Evolutionary conservation across 2,113 vertebrate genomes (phyloP).

Genomic region (Elaphurus davidianus): DNA sequence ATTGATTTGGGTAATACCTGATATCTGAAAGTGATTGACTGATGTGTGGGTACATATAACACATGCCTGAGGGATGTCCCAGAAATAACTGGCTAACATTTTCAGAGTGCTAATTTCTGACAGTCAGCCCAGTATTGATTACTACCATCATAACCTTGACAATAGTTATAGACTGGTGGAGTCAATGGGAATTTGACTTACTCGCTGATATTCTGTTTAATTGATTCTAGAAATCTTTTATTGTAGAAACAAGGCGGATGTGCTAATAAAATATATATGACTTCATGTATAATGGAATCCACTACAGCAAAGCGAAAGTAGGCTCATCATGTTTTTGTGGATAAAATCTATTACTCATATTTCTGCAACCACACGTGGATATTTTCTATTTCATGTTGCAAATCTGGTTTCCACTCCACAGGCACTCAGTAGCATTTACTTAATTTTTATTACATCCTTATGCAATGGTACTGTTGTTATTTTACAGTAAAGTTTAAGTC

Average conservation of each 20-base stretch:
- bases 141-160: background rate
- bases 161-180: background rate
- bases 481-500: conserved; percentile 78
- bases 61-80: background rate
- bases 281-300: background rate
- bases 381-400: conserved; percentile 40
- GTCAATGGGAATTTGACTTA: background rate
- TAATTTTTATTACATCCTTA: conserved; percentile 76
- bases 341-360: background rate
- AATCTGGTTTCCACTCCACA: conserved; percentile 52
- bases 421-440: conserved; percentile 67
- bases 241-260: background rate
- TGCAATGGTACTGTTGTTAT: conserved; percentile 71
- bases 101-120: background rate
- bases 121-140: background rate
- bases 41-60: background rate
- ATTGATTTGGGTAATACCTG: background rate
- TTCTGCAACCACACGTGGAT: background rate
- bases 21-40: background rate
- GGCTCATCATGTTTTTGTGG: background rate
- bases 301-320: background rate
- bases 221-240: background rate
- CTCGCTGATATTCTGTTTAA: background rate
- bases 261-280: background rate
- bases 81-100: background rate